Evolutionary conservation across 2,797 vertebrate species (phyloP).

Genomic region (Platalea minor): DNA sequence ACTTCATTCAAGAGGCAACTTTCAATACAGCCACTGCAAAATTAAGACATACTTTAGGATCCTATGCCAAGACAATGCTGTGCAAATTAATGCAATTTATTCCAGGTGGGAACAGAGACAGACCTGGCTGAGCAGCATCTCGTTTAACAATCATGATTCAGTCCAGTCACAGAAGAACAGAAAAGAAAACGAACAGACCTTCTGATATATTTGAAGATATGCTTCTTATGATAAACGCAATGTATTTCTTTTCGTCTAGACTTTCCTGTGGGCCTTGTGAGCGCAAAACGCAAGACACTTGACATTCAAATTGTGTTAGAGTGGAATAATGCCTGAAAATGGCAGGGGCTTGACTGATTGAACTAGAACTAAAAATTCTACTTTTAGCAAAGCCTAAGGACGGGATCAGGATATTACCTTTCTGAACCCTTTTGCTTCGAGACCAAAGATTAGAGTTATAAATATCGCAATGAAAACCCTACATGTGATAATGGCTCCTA

Average conservation of each 20-base stretch:
- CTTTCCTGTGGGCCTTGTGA: slow-evolving; percentile 33
- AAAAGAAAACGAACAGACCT: background rate
- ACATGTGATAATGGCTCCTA: slow-evolving; percentile 26
- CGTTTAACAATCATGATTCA: slow-evolving; percentile 47
- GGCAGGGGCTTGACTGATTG: slow-evolving; percentile 38
- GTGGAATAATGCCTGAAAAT: slow-evolving; percentile 42
- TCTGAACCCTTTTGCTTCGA: slow-evolving; percentile 39
- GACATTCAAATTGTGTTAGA: slow-evolving; percentile 52
- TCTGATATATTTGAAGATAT: background rate
- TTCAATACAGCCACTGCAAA: slow-evolving; percentile 6
- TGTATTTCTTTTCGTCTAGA: background rate
- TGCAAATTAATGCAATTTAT: slow-evolving; percentile 57
- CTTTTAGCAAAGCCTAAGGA: slow-evolving; percentile 41
- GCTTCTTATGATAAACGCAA: slow-evolving; percentile 7
- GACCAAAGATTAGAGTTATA: slow-evolving; percentile 35
- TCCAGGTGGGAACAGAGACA: slow-evolving; percentile 20
- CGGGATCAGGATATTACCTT: slow-evolving; percentile 17
- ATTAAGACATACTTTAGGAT: slow-evolving; percentile 45
- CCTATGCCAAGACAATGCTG: slow-evolving; percentile 21
- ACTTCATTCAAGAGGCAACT: background rate
- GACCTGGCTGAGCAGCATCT: slow-evolving; percentile 22
- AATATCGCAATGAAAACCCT: slow-evolving; percentile 25
- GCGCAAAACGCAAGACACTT: slow-evolving; percentile 18
- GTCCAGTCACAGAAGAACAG: background rate
- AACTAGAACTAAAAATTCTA: slow-evolving; percentile 46